Evolutionary conservation across 2,888 invertebrate species (phyloP), one percentile per base, ranked within the genome.

Genomic region (Malacosoma neustria): DNA sequence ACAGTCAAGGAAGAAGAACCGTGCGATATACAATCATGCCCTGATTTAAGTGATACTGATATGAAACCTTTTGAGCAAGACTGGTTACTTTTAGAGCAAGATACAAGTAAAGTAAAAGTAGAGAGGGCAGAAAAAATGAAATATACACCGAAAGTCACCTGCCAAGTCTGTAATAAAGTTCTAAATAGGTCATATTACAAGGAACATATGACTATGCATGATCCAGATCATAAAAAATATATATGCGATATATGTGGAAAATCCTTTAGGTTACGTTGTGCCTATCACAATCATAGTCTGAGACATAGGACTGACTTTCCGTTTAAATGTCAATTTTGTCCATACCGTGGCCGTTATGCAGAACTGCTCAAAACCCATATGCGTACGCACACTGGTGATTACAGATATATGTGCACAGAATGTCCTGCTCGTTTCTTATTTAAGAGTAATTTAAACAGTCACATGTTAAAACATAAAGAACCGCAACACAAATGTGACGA

Each of bases 201-300:
- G 41, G 65, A 71, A 38, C 73, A 73, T 42, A 41, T 72, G 34
- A 70, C 70, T 0, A 61, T 72, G 61, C 72, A 72, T 46, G 71
- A 74, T 36, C 69, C 71, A 3, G 57, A 71, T 33, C 66, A 65
- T 13, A 61, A 67, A 30, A 69, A 68, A 32, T 72, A 68, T 55
- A 55, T 75, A 2, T 75, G 75, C 47, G 73, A 75, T 40, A 46
- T 74, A 0, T 75, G 75, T 42, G 75, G 75, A 2, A 74, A 72
- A 38, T 64, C 68, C 11, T 75, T 73, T 39, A 48, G 71, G 35
- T 45, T 68, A 12, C 45, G 68, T 35, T 72, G 72, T 48, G 65
- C 73, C 1, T 72, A 72, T 35, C 62, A 62, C 36, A 73, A 71
- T 38, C 73, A 74, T 31, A 68, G 65, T 29, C 40, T 65, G 6